Evolutionary conservation across 2,797 vertebrate genomes (phyloP).

Genomic region (Lithobates sylvaticus): DNA sequence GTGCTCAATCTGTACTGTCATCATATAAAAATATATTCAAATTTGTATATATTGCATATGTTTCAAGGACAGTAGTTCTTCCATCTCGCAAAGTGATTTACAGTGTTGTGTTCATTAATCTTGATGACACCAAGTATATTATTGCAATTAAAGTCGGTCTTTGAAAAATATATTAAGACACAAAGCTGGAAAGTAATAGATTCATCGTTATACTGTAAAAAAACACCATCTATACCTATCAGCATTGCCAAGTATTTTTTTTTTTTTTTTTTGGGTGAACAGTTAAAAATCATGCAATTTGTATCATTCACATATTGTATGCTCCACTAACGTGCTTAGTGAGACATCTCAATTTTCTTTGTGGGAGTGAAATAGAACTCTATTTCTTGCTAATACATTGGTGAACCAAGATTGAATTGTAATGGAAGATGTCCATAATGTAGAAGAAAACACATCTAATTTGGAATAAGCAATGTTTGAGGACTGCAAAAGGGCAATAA

Average conservation of each 20-base stretch:
- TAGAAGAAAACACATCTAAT: constrained; percentile 18
- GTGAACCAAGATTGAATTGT: constrained; percentile 34
- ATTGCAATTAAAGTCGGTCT: constrained; percentile 35
- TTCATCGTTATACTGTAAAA: constrained; percentile 50
- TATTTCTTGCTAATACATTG: constrained; percentile 25
- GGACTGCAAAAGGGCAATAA: constrained; percentile 1
- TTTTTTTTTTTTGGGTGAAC: constrained; percentile 32
- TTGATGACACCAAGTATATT: constrained; percentile 51
- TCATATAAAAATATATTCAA: neutral
- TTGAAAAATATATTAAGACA: constrained; percentile 41
- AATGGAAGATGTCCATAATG: constrained; percentile 44
- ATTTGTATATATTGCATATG: constrained; percentile 35
- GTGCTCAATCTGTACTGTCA: neutral
- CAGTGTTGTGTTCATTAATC: constrained; percentile 27
- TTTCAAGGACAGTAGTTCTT: neutral
- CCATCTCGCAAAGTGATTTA: neutral
- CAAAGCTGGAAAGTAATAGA: constrained; percentile 26
- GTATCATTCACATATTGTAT: constrained; percentile 29
- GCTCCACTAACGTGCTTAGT: constrained; percentile 29
- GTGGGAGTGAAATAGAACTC: constrained; percentile 23
- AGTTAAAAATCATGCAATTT: constrained; percentile 29
- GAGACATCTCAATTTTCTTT: constrained; percentile 48
- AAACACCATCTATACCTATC: constrained; percentile 9
- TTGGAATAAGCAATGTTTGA: neutral
- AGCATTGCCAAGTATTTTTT: neutral